Evolutionary conservation across 2,113 vertebrate genomes (phyloP).

Genomic region (Struthio camelus): DNA sequence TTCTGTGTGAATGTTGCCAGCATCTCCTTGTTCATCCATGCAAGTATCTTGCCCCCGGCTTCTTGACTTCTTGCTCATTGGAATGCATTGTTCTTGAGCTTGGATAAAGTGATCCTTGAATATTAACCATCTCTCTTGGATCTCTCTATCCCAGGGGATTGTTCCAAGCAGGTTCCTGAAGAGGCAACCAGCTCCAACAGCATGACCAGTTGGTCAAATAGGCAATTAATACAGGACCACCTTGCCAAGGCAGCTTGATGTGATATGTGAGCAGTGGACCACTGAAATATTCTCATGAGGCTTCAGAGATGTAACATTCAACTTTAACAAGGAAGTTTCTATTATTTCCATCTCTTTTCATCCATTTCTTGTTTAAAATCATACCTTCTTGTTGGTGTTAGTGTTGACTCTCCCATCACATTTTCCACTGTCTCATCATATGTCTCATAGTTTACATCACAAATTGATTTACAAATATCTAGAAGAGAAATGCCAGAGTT

Average conservation of each 20-base stretch:
- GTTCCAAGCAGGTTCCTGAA: too few species aligned
- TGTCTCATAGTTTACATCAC: rapidly evolving
- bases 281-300: neutral
- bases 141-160: too few species aligned
- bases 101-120: too few species aligned
- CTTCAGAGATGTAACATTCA: neutral
- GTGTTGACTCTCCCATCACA: neutral
- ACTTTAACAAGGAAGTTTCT: neutral
- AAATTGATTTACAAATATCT: rapidly evolving
- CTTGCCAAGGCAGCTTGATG: neutral
- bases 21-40: too few species aligned
- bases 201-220: neutral
- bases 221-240: neutral
- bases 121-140: too few species aligned
- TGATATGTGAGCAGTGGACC: neutral
- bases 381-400: neutral
- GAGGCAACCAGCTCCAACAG: neutral
- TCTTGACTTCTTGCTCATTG: too few species aligned
- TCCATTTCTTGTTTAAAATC: neutral
- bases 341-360: neutral
- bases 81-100: too few species aligned
- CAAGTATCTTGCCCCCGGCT: too few species aligned
- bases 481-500: neutral
- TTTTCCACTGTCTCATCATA: neutral
- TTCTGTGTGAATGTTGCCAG: too few species aligned